Conservation (phyloP, 2,113 vertebrate species). For the Erinaceus europaeus region DNA sequence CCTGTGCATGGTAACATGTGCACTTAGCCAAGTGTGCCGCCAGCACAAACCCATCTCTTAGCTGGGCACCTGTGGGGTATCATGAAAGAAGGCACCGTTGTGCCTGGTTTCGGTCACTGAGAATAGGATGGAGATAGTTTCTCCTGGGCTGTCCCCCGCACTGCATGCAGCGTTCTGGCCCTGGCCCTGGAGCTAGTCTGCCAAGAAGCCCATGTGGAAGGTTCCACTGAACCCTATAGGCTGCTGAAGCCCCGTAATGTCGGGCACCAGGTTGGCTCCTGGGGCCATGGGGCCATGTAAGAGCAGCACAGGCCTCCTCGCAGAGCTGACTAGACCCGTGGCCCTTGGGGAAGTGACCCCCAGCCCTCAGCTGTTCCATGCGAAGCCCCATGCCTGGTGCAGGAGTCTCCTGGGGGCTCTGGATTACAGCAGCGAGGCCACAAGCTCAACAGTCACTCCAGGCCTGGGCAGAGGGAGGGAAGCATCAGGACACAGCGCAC, state of each 20-base stretch:
- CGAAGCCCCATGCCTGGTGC: neutral
- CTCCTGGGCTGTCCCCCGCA: neutral
- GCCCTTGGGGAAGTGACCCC: neutral
- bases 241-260: neutral
- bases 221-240: neutral
- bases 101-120: too few species aligned
- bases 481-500: neutral
- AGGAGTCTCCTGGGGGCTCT: neutral
- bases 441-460: neutral
- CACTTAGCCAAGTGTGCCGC: too few species aligned
- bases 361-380: neutral
- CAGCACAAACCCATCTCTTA: too few species aligned
- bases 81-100: too few species aligned
- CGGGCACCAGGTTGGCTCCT: neutral
- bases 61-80: too few species aligned
- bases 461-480: constrained; percentile 1
- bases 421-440: neutral
- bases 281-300: neutral
- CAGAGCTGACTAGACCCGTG: neutral
- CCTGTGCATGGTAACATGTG: too few species aligned
- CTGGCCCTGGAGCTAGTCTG: neutral
- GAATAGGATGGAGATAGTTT: neutral
- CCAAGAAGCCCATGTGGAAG: neutral
- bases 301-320: neutral
- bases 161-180: too few species aligned